Evolutionary conservation across 1,140 invertebrate genomes (phyloP), one percentile per base, ranked within the genome.

Genomic region (Neodiprion fabricii): DNA sequence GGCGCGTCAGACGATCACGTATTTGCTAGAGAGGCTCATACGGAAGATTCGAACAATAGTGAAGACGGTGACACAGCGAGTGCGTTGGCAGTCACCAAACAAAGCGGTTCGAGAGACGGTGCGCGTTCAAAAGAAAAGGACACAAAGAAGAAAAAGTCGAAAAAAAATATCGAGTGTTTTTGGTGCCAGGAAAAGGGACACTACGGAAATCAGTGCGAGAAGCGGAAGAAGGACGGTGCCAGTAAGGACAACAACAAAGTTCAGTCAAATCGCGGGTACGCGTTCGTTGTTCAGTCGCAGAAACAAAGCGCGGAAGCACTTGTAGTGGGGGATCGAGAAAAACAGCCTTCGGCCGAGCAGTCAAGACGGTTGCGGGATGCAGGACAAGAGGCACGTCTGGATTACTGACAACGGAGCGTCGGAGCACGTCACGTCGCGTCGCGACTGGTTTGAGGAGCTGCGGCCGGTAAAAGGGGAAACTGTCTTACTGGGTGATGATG

Each of bases 391-490:
- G 70, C 72, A 79, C 53, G 40, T 74, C 50, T 79, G 78, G 78
- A 48, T 72, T 70, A 49, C 77, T 10, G 77, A 79, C 49, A 81
- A 77, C 53, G 79, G 79, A 23, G 79, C 78, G 11, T 79, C 77
- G 8, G 71, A 75, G 2, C 79, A 82, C 70, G 73, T 82, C 49
- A 72, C 67, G 23, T 79, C 71, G 70, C 76, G 74, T 10, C 76
- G 76, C n/a, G 78, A 81, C 17, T 82, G 79, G 78, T 82, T 82
- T 68, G 9, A 7, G 14, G 73, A 79, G 17, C 73, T 77, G 23
- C 12, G 28, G 10, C 21, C 47, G 11, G 12, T 40, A 28, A 17
- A 48, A 21, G 65, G 74, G 21, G 74, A 77, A 9, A 73, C 65
- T 75, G 77, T 82, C 71, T 72, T 77, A 53, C 70, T 82, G 67